phyloP scores from a whole-genome alignment of 2,888 invertebrate genomes.

The Noctua fimbriata region DNA sequence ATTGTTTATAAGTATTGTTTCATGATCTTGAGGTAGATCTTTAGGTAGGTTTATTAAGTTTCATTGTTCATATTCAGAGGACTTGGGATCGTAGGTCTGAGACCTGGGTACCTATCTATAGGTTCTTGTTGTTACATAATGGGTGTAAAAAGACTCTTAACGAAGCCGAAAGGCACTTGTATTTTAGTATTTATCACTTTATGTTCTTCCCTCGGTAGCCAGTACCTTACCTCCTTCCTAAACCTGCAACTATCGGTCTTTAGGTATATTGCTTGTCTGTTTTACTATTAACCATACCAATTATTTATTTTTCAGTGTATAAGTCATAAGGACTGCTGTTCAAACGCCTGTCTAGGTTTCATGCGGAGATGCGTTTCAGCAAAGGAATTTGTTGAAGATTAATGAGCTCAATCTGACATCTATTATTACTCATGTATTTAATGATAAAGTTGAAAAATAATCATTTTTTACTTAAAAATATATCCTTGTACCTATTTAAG shows the following conservation, averaged over 20 bases:
- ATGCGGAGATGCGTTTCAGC: conserved; percentile 80
- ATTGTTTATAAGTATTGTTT: background rate
- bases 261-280: background rate
- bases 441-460: background rate
- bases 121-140: background rate
- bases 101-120: background rate
- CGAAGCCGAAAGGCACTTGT: background rate
- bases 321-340: conserved; percentile 80
- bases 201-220: background rate
- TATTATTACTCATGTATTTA: background rate
- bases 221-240: background rate
- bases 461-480: background rate
- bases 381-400: conserved; percentile 11
- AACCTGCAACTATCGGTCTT: background rate
- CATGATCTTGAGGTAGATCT: background rate
- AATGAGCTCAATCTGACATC: background rate
- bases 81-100: background rate
- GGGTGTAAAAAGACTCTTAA: background rate
- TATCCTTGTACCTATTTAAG: background rate
- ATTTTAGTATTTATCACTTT: background rate
- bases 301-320: conserved; percentile 74
- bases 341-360: conserved; percentile 78
- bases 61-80: background rate
- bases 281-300: background rate
- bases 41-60: background rate